phyloP scores from a whole-genome alignment of 2,888 invertebrate genomes.

The Drosophila acutilabella region DNA sequence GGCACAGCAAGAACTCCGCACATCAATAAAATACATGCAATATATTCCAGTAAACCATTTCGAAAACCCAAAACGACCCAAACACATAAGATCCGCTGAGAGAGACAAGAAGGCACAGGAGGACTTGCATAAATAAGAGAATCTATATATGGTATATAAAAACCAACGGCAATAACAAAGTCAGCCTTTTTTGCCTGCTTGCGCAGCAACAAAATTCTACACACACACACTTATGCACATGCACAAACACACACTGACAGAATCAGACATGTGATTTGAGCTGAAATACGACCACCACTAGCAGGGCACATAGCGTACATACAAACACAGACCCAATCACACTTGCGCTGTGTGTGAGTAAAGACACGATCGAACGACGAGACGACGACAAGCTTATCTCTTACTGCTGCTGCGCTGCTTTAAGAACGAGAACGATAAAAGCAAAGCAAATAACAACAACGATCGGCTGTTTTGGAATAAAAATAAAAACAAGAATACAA shows the following conservation, averaged over 20 bases:
- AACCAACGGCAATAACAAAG: conserved; percentile 55
- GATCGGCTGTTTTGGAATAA: conserved; percentile 64
- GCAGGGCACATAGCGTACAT: conserved; percentile 42
- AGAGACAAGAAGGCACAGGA: conserved; percentile 23
- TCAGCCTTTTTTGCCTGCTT: conserved; percentile 48
- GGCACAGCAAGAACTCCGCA: conserved; percentile 12
- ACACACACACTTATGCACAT: conserved; percentile 23
- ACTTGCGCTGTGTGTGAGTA: conserved; percentile 42
- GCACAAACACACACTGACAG: conserved; percentile 21
- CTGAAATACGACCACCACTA: conserved; percentile 73
- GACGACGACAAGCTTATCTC: conserved; percentile 69
- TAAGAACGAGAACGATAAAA: conserved; percentile 68
- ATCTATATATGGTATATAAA: background rate
- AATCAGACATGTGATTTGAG: conserved; percentile 70
- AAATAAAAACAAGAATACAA: conserved; percentile 29
- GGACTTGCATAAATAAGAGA: conserved; percentile 28
- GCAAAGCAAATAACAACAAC: conserved; percentile 71
- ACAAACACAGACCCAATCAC: conserved; percentile 36
- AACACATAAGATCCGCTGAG: background rate
- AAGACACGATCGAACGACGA: conserved; percentile 54
- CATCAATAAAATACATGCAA: conserved; percentile 1
- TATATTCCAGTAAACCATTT: conserved; percentile 9
- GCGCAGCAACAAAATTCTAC: conserved; percentile 69
- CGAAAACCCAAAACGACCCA: too few species aligned
- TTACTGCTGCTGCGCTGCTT: conserved; percentile 36